These are phyloP conservation scores for Syngnathus floridae DNA, from an alignment of 2,113 vertebrate species.

Conservation along the genomic window DNA sequence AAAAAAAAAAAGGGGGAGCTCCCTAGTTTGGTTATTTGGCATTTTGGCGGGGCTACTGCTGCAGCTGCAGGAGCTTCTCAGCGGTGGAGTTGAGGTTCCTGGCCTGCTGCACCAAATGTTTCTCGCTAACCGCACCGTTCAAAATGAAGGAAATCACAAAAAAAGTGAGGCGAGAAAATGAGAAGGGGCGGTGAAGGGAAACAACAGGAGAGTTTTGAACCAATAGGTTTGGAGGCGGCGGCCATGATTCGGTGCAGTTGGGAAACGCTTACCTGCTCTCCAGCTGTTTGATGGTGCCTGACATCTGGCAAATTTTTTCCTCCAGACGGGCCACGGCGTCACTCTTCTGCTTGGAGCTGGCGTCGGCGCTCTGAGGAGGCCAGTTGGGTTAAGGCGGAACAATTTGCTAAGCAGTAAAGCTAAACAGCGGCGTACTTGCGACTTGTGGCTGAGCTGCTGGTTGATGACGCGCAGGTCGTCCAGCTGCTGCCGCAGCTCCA, in stretches of 20 bases:
- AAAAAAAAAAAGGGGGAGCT: conserved; percentile 43
- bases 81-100: conserved; percentile 87
- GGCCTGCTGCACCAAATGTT: conserved; percentile 98
- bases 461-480: conserved; percentile 91
- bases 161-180: conserved; percentile 28
- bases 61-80: conserved; percentile 87
- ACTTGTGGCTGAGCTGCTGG: conserved; percentile 89
- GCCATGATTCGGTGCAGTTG: neutral
- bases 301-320: conserved; percentile 96
- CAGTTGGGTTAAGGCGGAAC: no score
- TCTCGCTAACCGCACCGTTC: conserved; percentile 75
- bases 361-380: conserved; percentile 73
- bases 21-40: conserved; percentile 57
- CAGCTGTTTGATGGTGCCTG: conserved; percentile 87
- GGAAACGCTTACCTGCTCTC: conserved; percentile 82
- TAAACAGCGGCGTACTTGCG: conserved; percentile 73
- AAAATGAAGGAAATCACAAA: conserved; percentile 12
- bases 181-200: conserved; percentile 28
- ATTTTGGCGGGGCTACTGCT: conserved; percentile 64
- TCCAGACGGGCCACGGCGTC: conserved; percentile 88
- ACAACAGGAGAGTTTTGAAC: conserved; percentile 17
- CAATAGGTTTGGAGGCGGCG: neutral
- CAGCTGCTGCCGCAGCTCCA: conserved; percentile 89
- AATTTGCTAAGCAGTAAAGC: no score
- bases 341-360: conserved; percentile 87